Base-by-base conservation (phyloP, 1,140 invertebrate genomes). In the Pantala flavescens region DNA sequence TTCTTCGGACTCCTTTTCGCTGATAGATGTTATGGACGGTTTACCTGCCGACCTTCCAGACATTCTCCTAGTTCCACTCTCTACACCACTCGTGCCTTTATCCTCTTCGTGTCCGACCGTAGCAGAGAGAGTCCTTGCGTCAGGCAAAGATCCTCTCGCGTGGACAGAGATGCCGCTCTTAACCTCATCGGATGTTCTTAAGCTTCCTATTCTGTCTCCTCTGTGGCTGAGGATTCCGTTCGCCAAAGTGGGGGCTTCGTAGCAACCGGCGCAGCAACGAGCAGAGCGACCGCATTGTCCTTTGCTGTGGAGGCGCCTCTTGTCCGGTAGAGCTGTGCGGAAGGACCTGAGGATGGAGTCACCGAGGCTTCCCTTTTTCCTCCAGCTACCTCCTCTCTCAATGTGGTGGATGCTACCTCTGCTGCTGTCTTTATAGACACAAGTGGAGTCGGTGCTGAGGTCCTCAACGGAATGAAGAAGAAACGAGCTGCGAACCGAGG, bases 401-500 rank as follows among this genome's bases (percentile, higher is more conserved):
- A 49, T 49, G 36, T 21, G 16, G 16, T 63, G 49, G n/a, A 76
- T 43, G 12, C 49, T 63, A 12, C 49, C 73, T 73, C 81, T 77
- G 49, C 82, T 77, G 72, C 85, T 85, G 0, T 88, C 88, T 78
- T 90, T 90, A 78, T 90, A 90, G 0, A 90, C 88, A 77, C 89
- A 90, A 0, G 90, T 91, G 5, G 89, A 90, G 79, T 91, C 89
- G 0, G 89, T 90, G 49, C 88, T 90, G 10, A 91, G 82, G 78
- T 91, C 90, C 78, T 91, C 90, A 1, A 91, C 89, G 7, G 89
- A 90, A 79, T 91, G 89, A 0, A 90, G 82, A 70, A 90, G 85
- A 11, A 88, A 89, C 0, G 88, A 90, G 23, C 89, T 90, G 19
- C 89, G 82, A 0, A 89, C 88, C 74, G 88, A 88, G 0, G 86